Percentiles rank a stretch among this genome's conserved stretches.
phyloP scores from a whole-genome alignment of 1,140 invertebrate species.

The Mercenaria mercenaria region DNA sequence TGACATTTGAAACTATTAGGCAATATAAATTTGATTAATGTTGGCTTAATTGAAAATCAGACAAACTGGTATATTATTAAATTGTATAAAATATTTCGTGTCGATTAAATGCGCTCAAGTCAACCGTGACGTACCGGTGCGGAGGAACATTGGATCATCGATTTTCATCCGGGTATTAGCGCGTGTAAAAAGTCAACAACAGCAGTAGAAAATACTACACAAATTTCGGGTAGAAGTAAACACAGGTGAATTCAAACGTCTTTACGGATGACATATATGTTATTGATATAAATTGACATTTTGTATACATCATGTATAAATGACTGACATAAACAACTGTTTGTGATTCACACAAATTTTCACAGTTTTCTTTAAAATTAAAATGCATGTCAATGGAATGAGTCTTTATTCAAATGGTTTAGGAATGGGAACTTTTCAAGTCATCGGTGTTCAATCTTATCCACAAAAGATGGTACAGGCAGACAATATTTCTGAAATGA shows the following conservation, averaged over 20 bases:
- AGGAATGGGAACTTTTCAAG: constrained; percentile 45
- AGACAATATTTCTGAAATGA: constrained; percentile 25
- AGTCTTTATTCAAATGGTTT: constrained; percentile 16
- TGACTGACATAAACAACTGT: constrained; percentile 26
- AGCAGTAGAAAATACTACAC: constrained; percentile 30
- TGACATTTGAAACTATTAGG: too few relatives aligned
- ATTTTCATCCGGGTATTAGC: constrained; percentile 56
- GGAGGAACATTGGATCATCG: not conserved
- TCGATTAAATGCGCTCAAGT: constrained; percentile 24
- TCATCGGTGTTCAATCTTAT: constrained; percentile 27
- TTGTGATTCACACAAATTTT: constrained; percentile 42
- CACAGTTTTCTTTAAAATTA: constrained; percentile 27
- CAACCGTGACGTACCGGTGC: constrained; percentile 6
- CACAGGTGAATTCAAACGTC: not conserved
- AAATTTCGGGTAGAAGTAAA: constrained; percentile 8
- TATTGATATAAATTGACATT: not conserved
- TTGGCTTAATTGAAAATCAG: too few relatives aligned
- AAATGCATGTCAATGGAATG: constrained; percentile 56
- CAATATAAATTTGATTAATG: too few relatives aligned
- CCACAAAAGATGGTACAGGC: constrained; percentile 30
- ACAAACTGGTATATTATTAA: too few relatives aligned
- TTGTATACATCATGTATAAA: not conserved
- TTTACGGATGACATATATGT: constrained; percentile 15
- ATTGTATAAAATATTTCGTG: too few relatives aligned
- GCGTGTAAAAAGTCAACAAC: constrained; percentile 50